Percentiles rank a stretch among this genome's conserved stretches.
phyloP scores from a whole-genome alignment of 2,888 invertebrate species.

The Spodoptera littoralis region DNA sequence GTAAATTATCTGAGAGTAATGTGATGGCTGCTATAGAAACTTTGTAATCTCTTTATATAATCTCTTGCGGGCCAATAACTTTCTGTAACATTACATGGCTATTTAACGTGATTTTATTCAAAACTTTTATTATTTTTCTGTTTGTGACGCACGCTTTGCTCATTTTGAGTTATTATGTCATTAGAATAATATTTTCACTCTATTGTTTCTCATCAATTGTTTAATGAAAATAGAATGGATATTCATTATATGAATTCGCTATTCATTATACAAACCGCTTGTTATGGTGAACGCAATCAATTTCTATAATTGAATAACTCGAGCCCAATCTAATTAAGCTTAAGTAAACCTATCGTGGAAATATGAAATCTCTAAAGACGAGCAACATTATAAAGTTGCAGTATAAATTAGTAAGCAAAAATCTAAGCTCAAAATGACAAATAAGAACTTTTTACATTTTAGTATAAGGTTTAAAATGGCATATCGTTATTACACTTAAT shows the following conservation, averaged over 20 bases:
- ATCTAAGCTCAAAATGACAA: conserved; percentile 18
- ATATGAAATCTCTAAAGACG: conserved; percentile 52
- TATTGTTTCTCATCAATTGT: too few species aligned
- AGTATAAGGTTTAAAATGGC: conserved; percentile 54
- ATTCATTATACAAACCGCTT: background rate
- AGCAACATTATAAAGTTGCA: conserved; percentile 54
- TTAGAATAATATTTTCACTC: background rate
- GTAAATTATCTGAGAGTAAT: conserved; percentile 51
- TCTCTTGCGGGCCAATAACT: conserved; percentile 39
- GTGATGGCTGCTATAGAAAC: conserved; percentile 24
- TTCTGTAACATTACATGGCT: conserved; percentile 21
- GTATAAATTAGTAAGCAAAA: conserved; percentile 58
- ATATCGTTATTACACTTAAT: conserved; percentile 57
- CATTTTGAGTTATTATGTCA: background rate
- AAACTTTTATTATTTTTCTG: background rate
- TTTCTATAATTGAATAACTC: conserved; percentile 28
- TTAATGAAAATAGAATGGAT: background rate
- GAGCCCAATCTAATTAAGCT: conserved; percentile 31
- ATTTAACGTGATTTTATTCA: conserved; percentile 6
- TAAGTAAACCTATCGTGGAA: conserved; percentile 45
- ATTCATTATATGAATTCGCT: too few species aligned
- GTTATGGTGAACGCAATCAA: conserved; percentile 6
- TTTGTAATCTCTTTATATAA: conserved; percentile 27
- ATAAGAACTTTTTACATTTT: conserved; percentile 35
- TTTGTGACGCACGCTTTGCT: background rate